These are phyloP conservation scores for Zalophus californianus DNA, from an alignment of 2,797 vertebrate genomes.

Conservation along the genomic window DNA sequence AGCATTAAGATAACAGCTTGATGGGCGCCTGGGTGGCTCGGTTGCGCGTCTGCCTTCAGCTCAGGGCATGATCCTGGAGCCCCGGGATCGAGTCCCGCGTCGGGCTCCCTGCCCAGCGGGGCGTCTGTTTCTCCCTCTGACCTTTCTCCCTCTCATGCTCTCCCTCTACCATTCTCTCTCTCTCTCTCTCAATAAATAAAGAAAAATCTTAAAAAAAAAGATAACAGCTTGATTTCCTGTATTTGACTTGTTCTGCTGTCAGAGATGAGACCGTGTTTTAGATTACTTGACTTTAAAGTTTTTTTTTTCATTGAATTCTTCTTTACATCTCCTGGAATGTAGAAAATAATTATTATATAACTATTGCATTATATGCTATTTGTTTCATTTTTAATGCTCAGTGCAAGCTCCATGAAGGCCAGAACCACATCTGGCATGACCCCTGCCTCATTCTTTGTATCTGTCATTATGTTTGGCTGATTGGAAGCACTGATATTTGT, in stretches of 20 bases:
- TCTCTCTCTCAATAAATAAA: no score
- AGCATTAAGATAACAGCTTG: not conserved
- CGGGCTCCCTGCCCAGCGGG: no score
- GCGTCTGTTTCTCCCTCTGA: no score
- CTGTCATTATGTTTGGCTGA: not conserved
- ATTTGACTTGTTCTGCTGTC: not conserved
- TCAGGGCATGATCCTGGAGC: no score
- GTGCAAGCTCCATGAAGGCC: not conserved
- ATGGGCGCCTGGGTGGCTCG: no score
- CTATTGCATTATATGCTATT: not conserved
- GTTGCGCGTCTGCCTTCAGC: no score
- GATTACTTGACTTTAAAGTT: not conserved
- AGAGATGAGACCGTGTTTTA: not conserved
- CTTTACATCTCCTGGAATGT: not conserved
- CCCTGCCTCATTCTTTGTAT: not conserved
- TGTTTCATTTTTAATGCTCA: not conserved
- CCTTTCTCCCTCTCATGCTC: no score
- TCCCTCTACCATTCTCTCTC: no score
- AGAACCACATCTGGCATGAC: not conserved
- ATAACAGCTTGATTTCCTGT: not conserved
- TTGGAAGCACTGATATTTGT: not conserved
- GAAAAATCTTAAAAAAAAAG: no score
- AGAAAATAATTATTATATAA: not conserved
- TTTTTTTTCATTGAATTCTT: not conserved
- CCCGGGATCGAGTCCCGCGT: no score